phyloP scores from a whole-genome alignment of 2,113 vertebrate species.

The Paramormyrops kingsleyae region DNA sequence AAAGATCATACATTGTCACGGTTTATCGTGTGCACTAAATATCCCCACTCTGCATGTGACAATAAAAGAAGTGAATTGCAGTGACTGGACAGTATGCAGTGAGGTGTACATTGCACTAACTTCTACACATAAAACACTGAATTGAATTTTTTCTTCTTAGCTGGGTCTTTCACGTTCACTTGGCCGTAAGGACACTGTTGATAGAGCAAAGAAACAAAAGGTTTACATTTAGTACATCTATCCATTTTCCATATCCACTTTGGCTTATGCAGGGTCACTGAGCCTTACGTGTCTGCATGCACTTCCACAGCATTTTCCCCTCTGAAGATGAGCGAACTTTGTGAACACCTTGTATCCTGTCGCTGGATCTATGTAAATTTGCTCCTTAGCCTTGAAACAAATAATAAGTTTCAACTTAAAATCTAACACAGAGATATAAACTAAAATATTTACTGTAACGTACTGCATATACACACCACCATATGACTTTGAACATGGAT shows the following conservation, averaged over 20 bases:
- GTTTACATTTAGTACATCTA: not conserved
- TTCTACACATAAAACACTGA: conserved; percentile 64
- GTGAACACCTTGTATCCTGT: conserved; percentile 65
- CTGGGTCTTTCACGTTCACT: conserved; percentile 72
- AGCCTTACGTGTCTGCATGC: conserved; percentile 71
- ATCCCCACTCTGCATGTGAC: not conserved
- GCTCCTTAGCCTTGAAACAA: conserved; percentile 63
- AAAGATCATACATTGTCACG: not conserved
- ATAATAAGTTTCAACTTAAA: conserved; percentile 26
- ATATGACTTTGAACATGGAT: not conserved
- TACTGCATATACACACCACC: not conserved
- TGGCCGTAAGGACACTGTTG: conserved; percentile 76
- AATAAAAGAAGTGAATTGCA: not conserved
- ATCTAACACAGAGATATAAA: conserved; percentile 27
- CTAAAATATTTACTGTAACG: not conserved
- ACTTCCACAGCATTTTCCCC: conserved; percentile 66
- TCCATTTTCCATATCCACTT: not conserved
- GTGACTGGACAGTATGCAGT: not conserved
- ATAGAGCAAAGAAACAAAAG: conserved; percentile 48
- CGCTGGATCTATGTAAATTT: conserved; percentile 65
- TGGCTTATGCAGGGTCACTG: not conserved
- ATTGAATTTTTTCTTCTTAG: conserved; percentile 69
- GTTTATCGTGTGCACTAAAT: not conserved
- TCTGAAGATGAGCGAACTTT: conserved; percentile 63
- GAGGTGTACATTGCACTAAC: not conserved